phyloP scores from a whole-genome alignment of 2,113 vertebrate genomes.

The Entomyzon cyanotis region DNA sequence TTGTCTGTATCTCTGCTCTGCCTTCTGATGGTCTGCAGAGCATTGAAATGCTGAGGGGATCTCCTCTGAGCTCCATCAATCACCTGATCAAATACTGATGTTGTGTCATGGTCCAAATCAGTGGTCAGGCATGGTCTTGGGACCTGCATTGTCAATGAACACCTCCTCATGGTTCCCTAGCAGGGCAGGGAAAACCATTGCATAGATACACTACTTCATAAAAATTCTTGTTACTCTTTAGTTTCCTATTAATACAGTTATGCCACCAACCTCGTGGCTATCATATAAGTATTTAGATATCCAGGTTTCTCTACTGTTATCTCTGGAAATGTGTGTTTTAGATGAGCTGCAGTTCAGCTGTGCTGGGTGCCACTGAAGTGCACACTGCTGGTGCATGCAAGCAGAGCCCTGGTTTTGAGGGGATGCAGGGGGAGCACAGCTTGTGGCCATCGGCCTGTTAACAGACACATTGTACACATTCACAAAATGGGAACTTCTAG shows the following conservation, averaged over 20 bases:
- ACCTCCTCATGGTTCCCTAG: not conserved
- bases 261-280: not conserved
- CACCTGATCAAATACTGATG: not conserved
- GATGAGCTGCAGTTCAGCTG: not conserved
- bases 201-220: not conserved
- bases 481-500: not conserved
- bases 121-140: not conserved
- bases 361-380: not conserved
- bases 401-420: not conserved
- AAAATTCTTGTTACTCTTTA: not conserved
- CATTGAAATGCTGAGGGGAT: not conserved
- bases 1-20: not conserved
- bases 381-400: fast-evolving
- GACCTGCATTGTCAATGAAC: not conserved
- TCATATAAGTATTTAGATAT: not conserved
- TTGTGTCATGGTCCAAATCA: not conserved
- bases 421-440: not conserved
- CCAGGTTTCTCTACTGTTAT: not conserved
- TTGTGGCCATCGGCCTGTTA: fast-evolving
- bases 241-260: not conserved
- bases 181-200: not conserved
- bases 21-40: not conserved
- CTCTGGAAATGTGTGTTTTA: not conserved
- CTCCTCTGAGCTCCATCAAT: not conserved
- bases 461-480: not conserved